Conservation (phyloP, 2,113 vertebrate species). For the Ammospiza nelsoni region DNA sequence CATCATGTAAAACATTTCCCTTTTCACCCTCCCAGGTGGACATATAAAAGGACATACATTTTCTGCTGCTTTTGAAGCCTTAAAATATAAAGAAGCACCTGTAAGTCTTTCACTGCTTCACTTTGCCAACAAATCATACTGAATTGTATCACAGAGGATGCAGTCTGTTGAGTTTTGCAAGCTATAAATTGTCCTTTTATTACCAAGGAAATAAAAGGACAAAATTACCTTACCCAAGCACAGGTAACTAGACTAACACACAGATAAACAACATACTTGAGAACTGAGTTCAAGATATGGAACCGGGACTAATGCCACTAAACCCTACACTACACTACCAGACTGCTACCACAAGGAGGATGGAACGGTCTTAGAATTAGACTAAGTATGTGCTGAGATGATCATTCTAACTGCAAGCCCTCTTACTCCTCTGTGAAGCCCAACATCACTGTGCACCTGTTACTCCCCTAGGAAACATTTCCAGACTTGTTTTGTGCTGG, state of each 20-base stretch:
- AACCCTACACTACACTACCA: not conserved
- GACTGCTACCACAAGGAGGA: fast-evolving
- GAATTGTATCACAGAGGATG: not conserved
- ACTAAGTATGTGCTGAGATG: not conserved
- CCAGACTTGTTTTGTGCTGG: not conserved
- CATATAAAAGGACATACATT: not conserved
- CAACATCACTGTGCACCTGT: not conserved
- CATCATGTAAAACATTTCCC: not conserved
- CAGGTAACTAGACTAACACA: not conserved
- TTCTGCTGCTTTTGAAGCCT: not conserved
- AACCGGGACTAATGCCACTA: not conserved
- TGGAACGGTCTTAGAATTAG: not conserved
- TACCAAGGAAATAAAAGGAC: not conserved
- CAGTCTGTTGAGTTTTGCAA: not conserved
- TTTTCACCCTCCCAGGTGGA: not conserved
- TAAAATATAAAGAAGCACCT: not conserved
- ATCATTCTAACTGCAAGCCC: not conserved
- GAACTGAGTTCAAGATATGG: fast-evolving
- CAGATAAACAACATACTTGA: not conserved
- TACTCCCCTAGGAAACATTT: not conserved
- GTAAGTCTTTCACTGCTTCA: not conserved
- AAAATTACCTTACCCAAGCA: not conserved
- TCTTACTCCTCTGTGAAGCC: not conserved
- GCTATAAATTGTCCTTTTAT: too few species aligned
- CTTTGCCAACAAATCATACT: not conserved